A percentile compares a stretch with the other conserved stretches of the same genome.
Conservation (phyloP, 2,113 vertebrate species). For the Eidolon helvum region DNA sequence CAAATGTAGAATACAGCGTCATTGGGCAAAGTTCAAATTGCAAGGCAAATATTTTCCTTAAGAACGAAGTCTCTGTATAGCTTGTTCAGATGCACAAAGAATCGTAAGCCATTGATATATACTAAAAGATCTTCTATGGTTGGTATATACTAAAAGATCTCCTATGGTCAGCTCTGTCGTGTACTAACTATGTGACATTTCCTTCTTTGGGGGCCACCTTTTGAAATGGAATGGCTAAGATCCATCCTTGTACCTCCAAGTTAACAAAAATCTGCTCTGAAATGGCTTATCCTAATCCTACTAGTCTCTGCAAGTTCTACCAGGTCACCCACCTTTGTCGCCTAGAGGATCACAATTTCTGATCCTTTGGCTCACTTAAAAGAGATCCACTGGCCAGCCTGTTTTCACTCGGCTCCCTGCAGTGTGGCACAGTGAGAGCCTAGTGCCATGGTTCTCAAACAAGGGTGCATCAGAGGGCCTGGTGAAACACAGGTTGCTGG, state of each 20-base stretch:
- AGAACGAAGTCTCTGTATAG: background rate
- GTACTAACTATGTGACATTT: no score
- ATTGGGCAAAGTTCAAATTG: conserved; percentile 7
- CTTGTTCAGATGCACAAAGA: background rate
- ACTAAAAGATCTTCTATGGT: background rate
- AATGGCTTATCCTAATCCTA: background rate
- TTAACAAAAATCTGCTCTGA: background rate
- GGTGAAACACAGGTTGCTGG: background rate
- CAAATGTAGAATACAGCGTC: background rate
- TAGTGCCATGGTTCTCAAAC: background rate
- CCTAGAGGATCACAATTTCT: background rate
- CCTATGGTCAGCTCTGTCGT: no score
- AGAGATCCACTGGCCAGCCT: background rate
- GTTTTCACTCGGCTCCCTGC: rapidly evolving
- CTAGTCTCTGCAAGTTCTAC: background rate
- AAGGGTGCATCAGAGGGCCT: background rate
- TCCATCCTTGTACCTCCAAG: background rate
- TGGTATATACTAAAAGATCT: background rate
- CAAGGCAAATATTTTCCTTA: background rate
- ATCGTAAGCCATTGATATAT: background rate
- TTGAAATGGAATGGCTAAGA: background rate
- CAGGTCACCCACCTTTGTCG: background rate
- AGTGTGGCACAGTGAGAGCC: rapidly evolving
- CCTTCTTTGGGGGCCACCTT: background rate
- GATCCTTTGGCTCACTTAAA: background rate